Evolutionary conservation across 2,888 invertebrate species (phyloP), one percentile per base, ranked within the genome.

Genomic region (Lycophotia porphyrea): DNA sequence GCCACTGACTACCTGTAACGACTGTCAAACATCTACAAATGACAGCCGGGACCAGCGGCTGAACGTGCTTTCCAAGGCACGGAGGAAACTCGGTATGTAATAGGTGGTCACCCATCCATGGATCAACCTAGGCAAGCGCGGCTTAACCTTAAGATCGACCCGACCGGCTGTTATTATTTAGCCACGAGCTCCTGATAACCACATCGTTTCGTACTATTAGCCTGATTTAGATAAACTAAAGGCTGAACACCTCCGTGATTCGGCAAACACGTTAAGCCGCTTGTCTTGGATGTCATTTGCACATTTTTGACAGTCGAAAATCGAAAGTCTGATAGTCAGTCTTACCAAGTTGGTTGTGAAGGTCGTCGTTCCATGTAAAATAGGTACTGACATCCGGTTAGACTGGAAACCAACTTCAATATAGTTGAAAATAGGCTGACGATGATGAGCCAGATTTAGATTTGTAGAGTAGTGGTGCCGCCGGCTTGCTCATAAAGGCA

Each of bases 141-240:
- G n/a, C n/a, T n/a, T n/a, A n/a, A n/a, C n/a, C n/a, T n/a, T n/a
- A n/a, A n/a, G n/a, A n/a, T n/a, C n/a, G n/a, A n/a, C n/a, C n/a
- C n/a, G n/a, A n/a, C n/a, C n/a, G n/a, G n/a, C n/a, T n/a, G n/a
- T n/a, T n/a, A n/a, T n/a, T n/a, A n/a, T n/a, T n/a, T n/a, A n/a
- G n/a, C n/a, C n/a, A n/a, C n/a, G n/a, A n/a, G n/a, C n/a, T 99
- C 98, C 97, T 98, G 97, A 1, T 87, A 90, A 70, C 68, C 69
- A 52, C 68, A 72, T 66, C 0, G 78, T 39, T 63, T 36, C 21
- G 1, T 44, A 61, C 36, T 34, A 64, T 55, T 55, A 58, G 24
- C 71, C 31, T n/a, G 34, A 52, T 73, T 76, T 34, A 60, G 42
- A 55, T 15, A 4, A 18, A n/a, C 15, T 8, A 18, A n/a, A 63